Evolutionary conservation across 2,888 invertebrate genomes (phyloP).

Genomic region (Caenorhabditis sp.): DNA sequence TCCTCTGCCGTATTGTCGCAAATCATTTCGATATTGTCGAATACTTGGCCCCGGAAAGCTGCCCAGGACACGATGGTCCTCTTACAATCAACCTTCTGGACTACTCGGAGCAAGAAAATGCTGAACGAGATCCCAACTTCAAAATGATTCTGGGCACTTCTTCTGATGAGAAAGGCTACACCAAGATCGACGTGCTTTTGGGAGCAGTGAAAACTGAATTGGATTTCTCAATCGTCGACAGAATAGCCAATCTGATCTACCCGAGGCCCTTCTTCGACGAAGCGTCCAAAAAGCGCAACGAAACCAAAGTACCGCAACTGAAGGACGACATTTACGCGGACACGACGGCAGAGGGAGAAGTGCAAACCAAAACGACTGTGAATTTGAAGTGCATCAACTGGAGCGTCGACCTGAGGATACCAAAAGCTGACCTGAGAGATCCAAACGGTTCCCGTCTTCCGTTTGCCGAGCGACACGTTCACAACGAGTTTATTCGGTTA

Average conservation of each 20-base stretch:
- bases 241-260: conserved; percentile 59
- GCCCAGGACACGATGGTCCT: conserved; percentile 20
- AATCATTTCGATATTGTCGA: conserved; percentile 64
- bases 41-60: conserved; percentile 57
- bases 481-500: conserved; percentile 69
- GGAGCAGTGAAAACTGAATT: conserved; percentile 67
- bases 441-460: conserved; percentile 54
- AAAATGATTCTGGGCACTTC: conserved; percentile 46
- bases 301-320: conserved; percentile 40
- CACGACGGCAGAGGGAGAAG: conserved; percentile 10
- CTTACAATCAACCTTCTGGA: conserved; percentile 49
- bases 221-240: conserved; percentile 73
- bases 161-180: conserved; percentile 25
- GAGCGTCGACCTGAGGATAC: conserved; percentile 62
- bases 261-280: conserved; percentile 63
- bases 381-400: conserved; percentile 52
- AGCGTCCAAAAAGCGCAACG: conserved; percentile 5
- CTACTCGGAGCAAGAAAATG: conserved; percentile 57
- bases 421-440: conserved; percentile 69
- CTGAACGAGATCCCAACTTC: conserved; percentile 54
- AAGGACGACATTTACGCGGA: conserved; percentile 42
- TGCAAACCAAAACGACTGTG: conserved; percentile 5
- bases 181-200: conserved; percentile 48
- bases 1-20: conserved; percentile 49
- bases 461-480: conserved; percentile 64